Evolutionary conservation across 2,797 vertebrate species (phyloP).

Genomic region (Eulemur mongoz): DNA sequence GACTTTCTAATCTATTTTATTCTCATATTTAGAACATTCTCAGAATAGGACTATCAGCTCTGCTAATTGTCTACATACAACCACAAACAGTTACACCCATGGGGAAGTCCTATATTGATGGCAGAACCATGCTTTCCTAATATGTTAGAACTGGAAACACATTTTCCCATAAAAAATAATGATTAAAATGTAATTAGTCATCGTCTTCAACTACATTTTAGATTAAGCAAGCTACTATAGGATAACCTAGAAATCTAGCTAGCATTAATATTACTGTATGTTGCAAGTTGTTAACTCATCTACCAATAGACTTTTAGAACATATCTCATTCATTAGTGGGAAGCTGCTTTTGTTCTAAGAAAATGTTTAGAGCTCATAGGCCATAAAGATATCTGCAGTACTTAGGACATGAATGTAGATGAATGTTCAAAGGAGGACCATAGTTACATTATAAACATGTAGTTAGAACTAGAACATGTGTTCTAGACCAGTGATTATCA

Average conservation of each 20-base stretch:
- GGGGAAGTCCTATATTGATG: neutral
- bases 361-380: neutral
- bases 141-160: neutral
- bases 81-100: neutral
- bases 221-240: neutral
- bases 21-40: neutral
- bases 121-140: neutral
- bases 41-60: neutral
- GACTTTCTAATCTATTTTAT: neutral
- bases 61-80: neutral
- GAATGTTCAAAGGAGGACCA: neutral
- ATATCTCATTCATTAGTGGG: neutral
- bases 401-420: neutral
- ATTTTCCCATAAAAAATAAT: neutral
- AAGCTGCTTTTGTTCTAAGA: neutral
- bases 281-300: neutral
- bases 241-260: neutral
- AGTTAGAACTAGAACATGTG: neutral
- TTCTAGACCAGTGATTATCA: neutral
- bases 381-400: neutral
- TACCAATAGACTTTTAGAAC: neutral
- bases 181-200: neutral
- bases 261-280: neutral
- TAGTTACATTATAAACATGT: neutral
- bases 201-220: neutral